Base-by-base conservation (phyloP, 2,888 invertebrate species). In the Hydropsyche betteni region DNA sequence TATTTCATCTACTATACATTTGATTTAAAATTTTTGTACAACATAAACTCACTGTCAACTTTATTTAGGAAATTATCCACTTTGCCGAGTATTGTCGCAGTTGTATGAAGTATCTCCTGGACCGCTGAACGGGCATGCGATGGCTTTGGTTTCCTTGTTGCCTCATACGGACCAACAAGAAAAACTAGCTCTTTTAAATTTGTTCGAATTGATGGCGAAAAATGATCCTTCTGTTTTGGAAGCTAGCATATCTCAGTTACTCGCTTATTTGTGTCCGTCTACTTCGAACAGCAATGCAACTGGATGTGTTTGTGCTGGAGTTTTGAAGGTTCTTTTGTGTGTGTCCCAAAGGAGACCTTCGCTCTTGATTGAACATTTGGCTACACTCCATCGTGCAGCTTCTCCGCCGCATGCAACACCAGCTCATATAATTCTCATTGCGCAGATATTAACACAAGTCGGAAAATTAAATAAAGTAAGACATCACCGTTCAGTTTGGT, bases 101-200 rank as follows among this genome's bases (percentile, higher is more conserved):
- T 91, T 97, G 53, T 97, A 97, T 84, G 92, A 93, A 81, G 94
- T 96, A 24, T 94, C 96, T 68, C 93, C 93, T 2, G 94, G 94
- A 81, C 93, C 95, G 0, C 90, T 97, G 33, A 92, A 95, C 80
- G 94, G 93, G 5, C 94, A 96, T 84, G 91, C 95, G 2, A 91
- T 94, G 83, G 92, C 94, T 2, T 86, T 98, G 52, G 93, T 96
- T 0, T 91, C 92, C 0, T 88, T 96, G 12, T 85, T 97, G 72
- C 92, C 93, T 0, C 92, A 92, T 81, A 95, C 96, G 82, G 96
- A 96, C 82, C 91, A 92, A 77, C 91, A 94, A 80, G 97, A 97
- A 85, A 93, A 94, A 83, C 89, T 94, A 81, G 94, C 95, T 0
- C 86, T 98, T 36, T 89, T 98, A 70, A 91, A 93, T 80, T 87